Percentiles rank a stretch among this genome's conserved stretches.
Conservation (phyloP, 2,888 invertebrate genomes). For the Aphodius granarius region DNA sequence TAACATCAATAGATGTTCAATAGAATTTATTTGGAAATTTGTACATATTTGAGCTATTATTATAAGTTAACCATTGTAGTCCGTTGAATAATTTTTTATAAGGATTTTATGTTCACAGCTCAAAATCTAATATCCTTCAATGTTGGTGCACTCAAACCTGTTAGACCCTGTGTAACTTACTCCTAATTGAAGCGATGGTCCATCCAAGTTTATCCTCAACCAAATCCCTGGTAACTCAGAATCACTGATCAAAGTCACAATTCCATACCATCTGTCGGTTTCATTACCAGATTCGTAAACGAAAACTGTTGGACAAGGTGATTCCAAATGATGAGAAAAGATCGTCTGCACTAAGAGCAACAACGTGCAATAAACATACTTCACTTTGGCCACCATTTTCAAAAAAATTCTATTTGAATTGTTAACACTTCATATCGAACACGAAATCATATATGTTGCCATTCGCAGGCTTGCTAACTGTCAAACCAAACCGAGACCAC, state of each 20-base stretch:
- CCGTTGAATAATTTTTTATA: too few relatives aligned
- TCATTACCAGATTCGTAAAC: constrained; percentile 58
- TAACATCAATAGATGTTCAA: not conserved
- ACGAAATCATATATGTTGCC: not conserved
- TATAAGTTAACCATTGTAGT: too few relatives aligned
- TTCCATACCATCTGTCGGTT: constrained; percentile 64
- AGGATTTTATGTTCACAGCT: too few relatives aligned
- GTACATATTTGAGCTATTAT: too few relatives aligned
- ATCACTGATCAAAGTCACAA: constrained; percentile 58
- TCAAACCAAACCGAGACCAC: not conserved
- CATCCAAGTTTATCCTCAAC: constrained; percentile 61
- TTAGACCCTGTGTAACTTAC: constrained; percentile 14
- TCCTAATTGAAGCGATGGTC: constrained; percentile 30
- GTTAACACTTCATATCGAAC: not conserved
- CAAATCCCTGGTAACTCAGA: constrained; percentile 62
- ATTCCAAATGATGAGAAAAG: constrained; percentile 28
- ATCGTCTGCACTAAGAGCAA: not conserved
- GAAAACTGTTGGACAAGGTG: constrained; percentile 65
- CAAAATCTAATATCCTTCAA: too few relatives aligned
- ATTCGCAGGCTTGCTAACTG: not conserved
- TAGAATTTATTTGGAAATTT: not conserved
- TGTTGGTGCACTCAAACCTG: too few relatives aligned
- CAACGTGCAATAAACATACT: not conserved
- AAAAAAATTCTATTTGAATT: not conserved
- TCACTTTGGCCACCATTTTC: not conserved